These are phyloP conservation scores for Patiria miniata DNA, from an alignment of 35 echinoderm and acorn worm species.

Conservation along the genomic window DNA sequence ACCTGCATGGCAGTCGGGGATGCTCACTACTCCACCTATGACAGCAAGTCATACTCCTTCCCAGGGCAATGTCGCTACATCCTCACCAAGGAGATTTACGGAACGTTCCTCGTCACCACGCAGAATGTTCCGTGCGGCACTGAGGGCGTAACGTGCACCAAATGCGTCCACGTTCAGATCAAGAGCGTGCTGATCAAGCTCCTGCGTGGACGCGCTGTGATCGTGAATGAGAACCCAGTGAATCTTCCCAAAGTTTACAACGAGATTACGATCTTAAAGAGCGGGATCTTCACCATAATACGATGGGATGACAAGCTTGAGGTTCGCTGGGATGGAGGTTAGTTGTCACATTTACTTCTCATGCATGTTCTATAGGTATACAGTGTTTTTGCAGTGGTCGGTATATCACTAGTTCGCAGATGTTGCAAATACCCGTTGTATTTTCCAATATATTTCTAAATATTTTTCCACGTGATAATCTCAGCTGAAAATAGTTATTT, in stretches of 20 bases:
- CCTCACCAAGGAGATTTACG: conserved; percentile 39
- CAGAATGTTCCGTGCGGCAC: conserved; percentile 77
- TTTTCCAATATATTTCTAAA: no score
- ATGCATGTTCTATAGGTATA: no score
- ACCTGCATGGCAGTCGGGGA: conserved; percentile 37
- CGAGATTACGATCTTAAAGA: neutral
- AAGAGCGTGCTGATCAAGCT: conserved; percentile 4
- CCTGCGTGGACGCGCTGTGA: conserved; percentile 14
- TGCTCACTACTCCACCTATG: conserved; percentile 47
- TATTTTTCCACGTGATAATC: no score
- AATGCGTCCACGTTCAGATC: conserved; percentile 53
- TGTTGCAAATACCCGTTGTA: no score
- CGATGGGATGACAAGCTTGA: conserved; percentile 6
- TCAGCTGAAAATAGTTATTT: no score
- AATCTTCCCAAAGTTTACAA: conserved; percentile 40
- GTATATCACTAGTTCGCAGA: no score
- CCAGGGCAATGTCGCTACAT: conserved; percentile 38
- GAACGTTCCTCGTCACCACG: conserved; percentile 56
- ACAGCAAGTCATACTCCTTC: conserved; percentile 37
- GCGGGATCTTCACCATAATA: conserved; percentile 21
- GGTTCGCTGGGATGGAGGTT: conserved; percentile 53
- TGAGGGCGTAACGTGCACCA: conserved; percentile 76
- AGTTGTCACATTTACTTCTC: neutral
- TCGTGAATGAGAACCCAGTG: conserved; percentile 24
- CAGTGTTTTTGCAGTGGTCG: no score